Evolutionary conservation across 2,113 vertebrate genomes (phyloP).

Genomic region (Oreochromis niloticus): DNA sequence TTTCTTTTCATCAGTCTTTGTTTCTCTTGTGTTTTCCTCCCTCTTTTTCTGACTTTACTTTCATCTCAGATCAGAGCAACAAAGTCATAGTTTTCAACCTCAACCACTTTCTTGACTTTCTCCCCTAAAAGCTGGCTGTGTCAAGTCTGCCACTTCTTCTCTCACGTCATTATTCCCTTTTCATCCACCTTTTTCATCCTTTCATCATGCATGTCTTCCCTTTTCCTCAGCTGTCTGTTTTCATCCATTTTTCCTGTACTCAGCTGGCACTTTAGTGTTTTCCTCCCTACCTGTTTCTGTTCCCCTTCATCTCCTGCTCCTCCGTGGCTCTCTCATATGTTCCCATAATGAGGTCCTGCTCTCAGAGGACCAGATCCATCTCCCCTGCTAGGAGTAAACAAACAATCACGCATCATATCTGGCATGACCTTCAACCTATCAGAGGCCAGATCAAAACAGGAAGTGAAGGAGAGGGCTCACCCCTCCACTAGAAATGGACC

Average conservation of each 20-base stretch:
- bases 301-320: constrained; percentile 18
- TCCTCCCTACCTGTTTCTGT: background rate
- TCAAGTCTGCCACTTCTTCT: background rate
- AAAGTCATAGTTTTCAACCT: constrained; percentile 7
- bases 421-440: constrained; percentile 34
- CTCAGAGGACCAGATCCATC: constrained; percentile 2
- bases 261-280: constrained; percentile 9
- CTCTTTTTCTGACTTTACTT: constrained; percentile 10
- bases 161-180: background rate
- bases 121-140: background rate
- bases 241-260: background rate
- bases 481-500: background rate
- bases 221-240: background rate
- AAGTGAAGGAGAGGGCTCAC: background rate
- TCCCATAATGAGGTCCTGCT: constrained; percentile 37
- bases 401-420: constrained; percentile 33
- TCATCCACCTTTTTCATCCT: background rate
- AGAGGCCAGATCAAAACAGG: constrained; percentile 45
- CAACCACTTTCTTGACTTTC: background rate
- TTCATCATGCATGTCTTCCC: background rate
- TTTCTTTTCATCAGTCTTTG: constrained; percentile 19
- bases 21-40: background rate
- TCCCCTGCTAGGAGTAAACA: constrained; percentile 32
- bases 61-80: constrained; percentile 33
- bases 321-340: background rate